A percentile compares a stretch with the other conserved stretches of the same genome.
Conservation (phyloP, 2,888 invertebrate species). For the Strigamia transsilvanica region DNA sequence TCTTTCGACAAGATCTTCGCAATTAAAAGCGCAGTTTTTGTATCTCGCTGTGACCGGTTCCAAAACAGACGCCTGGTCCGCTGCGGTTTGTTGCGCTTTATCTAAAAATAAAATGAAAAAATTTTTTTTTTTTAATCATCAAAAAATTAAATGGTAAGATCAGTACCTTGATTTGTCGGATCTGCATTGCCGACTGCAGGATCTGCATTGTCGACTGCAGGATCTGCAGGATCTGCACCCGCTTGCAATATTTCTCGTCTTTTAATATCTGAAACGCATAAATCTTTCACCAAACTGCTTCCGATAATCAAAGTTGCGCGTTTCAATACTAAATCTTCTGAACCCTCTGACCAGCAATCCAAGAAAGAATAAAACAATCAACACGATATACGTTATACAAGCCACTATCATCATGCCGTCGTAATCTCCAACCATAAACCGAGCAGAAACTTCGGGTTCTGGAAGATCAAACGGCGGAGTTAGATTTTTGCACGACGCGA, state of each 20-base stretch:
- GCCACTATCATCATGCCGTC: conserved; percentile 5
- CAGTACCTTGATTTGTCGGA: too few relatives aligned
- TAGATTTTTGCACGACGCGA: neutral
- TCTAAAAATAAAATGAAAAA: neutral
- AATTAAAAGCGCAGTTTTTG: conserved; percentile 51
- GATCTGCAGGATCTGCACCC: neutral
- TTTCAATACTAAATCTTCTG: neutral
- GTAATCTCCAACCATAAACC: neutral
- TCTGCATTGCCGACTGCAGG: too few relatives aligned
- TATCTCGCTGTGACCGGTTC: neutral
- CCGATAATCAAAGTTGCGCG: neutral
- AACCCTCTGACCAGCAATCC: neutral
- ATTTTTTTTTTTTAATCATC: neutral
- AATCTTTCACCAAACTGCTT: neutral
- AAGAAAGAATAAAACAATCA: neutral
- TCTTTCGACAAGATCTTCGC: conserved; percentile 69
- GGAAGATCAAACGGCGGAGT: neutral
- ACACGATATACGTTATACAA: neutral
- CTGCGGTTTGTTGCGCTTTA: neutral
- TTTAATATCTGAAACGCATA: neutral
- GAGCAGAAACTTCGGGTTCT: neutral
- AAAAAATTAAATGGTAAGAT: too few relatives aligned
- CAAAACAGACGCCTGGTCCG: neutral
- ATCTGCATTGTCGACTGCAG: too few relatives aligned
- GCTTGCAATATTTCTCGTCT: neutral